Base-by-base conservation (phyloP, 2,113 vertebrate species). In the Oreochromis tanganicae region DNA sequence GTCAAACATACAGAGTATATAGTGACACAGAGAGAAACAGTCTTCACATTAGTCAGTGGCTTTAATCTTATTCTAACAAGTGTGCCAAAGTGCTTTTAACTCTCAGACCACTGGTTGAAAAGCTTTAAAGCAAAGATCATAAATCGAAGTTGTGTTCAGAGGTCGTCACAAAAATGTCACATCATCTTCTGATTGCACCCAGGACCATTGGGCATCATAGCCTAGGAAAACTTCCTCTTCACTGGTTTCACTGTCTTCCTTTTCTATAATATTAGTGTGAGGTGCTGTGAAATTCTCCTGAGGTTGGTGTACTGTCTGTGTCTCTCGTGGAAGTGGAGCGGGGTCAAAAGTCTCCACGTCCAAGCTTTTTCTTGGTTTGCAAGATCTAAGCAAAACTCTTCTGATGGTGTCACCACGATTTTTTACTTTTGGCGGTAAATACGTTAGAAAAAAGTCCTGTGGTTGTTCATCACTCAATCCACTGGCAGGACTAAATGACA, bases 151-250 rank as follows among this genome's bases (percentile, higher is more conserved):
- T 10, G 27, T 38, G 54, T 48, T 68, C 5, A 27, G 27, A 56
- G 9, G 55, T 80, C 9, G 19, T 94, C 89, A 96, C 80, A 96
- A 56, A 92, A 92, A 94, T 0, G 92, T 95, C 48, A 95, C 89
- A 63, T 96, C 95, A 8, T 96, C 94, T 38, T 92, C 88, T 24
- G 95, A 95, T 43, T 96, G 90, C 84, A 95, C 91, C 94, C 94
- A 96, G 89, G 84, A 92, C 93, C 94, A 96, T 80, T 88, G 94
- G 66, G 92, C 84, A 41, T 95, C 94, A 17, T 95, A 95, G 1
- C 75, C 90, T 36, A 93, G 86, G 71, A 95, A 54, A 14, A 56
- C 1, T 0, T 14, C 75, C n/a, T 87, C 91, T n/a, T 4, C 38
- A 9, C 11, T 5, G 3, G 46, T 7, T 9, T 7, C 14, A 17